Conservation (phyloP, 2,888 invertebrate genomes). For the Brachyptera risi region DNA sequence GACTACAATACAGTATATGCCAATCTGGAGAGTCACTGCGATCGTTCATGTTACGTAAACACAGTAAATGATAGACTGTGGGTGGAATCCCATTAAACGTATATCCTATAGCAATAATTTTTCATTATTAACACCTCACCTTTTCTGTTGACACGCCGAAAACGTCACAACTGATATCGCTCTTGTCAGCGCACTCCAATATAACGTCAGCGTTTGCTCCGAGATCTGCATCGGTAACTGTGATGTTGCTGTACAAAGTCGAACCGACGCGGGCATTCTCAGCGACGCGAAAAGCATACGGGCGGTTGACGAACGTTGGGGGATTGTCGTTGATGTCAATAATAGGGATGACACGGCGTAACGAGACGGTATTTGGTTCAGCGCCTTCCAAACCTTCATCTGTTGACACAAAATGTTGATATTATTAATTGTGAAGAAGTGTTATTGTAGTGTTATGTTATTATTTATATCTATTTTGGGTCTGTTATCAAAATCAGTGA, state of each 20-base stretch:
- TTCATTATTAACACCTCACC: conserved; percentile 48
- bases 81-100: too few species aligned
- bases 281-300: conserved; percentile 63
- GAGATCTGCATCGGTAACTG: conserved; percentile 67
- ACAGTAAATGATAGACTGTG: too few species aligned
- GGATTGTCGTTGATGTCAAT: conserved; percentile 78
- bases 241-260: conserved; percentile 58
- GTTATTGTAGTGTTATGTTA: too few species aligned
- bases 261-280: conserved; percentile 64
- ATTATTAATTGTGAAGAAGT: too few species aligned
- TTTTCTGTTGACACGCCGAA: conserved; percentile 63
- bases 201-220: conserved; percentile 67
- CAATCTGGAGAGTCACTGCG: too few species aligned
- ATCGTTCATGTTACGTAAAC: too few species aligned
- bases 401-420: conserved; percentile 36
- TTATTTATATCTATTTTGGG: too few species aligned
- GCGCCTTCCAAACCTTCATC: conserved; percentile 65
- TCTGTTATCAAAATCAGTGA: too few species aligned
- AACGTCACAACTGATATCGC: conserved; percentile 63
- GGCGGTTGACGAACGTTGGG: conserved; percentile 67
- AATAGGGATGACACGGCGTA: conserved; percentile 70
- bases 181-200: conserved; percentile 58
- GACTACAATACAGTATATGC: too few species aligned
- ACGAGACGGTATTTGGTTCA: conserved; percentile 74
- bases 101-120: too few species aligned